Conservation (phyloP, 2,888 invertebrate species). For the Cenopis cana region DNA sequence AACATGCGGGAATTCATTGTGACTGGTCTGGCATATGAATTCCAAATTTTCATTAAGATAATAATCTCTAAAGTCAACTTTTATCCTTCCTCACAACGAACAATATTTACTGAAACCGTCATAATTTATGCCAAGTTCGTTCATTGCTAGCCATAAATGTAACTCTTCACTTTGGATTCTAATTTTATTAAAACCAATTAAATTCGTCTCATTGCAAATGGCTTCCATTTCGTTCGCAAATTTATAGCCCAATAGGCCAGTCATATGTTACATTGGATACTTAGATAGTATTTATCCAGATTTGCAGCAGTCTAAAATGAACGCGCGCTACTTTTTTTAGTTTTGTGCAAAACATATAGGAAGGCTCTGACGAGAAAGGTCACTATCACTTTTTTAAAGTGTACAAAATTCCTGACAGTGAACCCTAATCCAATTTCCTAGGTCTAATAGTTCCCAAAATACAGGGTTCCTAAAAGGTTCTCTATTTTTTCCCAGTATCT, state of each 20-base stretch:
- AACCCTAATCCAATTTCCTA: too few species aligned
- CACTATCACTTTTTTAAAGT: too few species aligned
- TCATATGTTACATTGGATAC: too few species aligned
- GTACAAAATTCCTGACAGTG: too few species aligned
- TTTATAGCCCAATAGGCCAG: constrained; percentile 53
- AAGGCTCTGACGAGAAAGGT: too few species aligned
- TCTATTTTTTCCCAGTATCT: too few species aligned
- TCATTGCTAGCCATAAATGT: constrained; percentile 16
- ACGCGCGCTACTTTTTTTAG: too few species aligned
- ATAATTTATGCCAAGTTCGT: constrained; percentile 8
- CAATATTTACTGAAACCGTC: neutral
- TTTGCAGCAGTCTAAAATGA: too few species aligned
- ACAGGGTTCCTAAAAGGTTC: too few species aligned
- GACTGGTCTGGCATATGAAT: neutral
- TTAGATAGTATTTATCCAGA: too few species aligned
- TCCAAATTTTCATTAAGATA: neutral
- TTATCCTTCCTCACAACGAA: neutral
- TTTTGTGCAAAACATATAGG: too few species aligned
- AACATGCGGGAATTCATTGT: neutral
- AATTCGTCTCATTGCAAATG: constrained; percentile 54
- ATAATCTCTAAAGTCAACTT: neutral
- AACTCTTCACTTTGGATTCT: constrained; percentile 48
- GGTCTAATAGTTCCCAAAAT: too few species aligned
- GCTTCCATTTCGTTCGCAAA: constrained; percentile 51
- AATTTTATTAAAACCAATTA: constrained; percentile 67